Base-by-base conservation (phyloP, 2,113 vertebrate genomes). In the Dipodomys spectabilis region DNA sequence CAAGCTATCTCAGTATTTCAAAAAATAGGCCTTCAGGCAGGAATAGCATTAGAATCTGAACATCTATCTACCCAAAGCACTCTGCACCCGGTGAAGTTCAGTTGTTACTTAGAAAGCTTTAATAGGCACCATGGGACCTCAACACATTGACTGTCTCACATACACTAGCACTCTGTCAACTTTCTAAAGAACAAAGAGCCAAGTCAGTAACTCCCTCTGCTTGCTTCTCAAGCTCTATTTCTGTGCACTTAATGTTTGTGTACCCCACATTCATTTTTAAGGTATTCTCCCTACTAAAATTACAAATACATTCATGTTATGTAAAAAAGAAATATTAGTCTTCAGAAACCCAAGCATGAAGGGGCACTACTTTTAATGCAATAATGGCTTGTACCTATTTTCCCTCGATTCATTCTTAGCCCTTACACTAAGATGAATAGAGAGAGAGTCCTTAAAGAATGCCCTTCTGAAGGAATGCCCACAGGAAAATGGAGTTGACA, bases 11-110 rank as follows among this genome's bases (percentile, higher is more conserved):
- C 81, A 69, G 62, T 86, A 93, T 94, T 96, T 96, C 8, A 82
- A 94, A 96, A 88, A 85, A 25, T 30, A 87, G 44, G 57, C 93
- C 95, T 95, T 94, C 74, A 73, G 95, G 95, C 90, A 92, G 88
- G 7, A 94, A 69, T 13, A 90, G 35, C 89, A 90, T 96, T 93
- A 94, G 91, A 97, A 83, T 88, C 74, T 83, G 72, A 95, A 88
- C 45, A 74, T 95, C 72, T 85, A 92, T 96, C 94, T 92, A 84
- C 81, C 25, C 35, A 30, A 91, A 91, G 78, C 84, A 84, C 86
- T 90, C 28, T 71, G 69, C 0, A 25, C 60, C 44, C 69, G 64
- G 60, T 92, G 90, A 96, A 93, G 75, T 90, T 90, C 57, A 8
- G 25, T 32, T 90, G 96, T 91, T 73, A 72, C 39, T 94, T 91